Evolutionary conservation across 1,140 invertebrate species (phyloP).

Genomic region (Sitophilus oryzae): DNA sequence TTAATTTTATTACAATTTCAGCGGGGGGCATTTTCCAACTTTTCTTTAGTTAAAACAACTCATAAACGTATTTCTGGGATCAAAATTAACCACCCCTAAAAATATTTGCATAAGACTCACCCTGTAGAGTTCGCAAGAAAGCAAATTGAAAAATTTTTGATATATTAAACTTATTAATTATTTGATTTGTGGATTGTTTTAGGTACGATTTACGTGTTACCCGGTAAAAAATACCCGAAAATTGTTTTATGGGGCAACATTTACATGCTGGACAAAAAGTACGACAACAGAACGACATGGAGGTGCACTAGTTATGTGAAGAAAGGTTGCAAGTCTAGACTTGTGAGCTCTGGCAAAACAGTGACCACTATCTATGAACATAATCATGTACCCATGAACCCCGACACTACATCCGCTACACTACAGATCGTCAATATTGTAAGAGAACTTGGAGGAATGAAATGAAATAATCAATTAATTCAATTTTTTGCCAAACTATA

Average conservation of each 20-base stretch:
- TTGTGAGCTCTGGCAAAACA: slow-evolving; percentile 26
- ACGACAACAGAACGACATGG: slow-evolving; percentile 23
- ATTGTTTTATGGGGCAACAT: slow-evolving; percentile 27
- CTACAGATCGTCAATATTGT: slow-evolving; percentile 20
- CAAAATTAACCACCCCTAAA: no score
- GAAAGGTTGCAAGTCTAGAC: slow-evolving; percentile 28
- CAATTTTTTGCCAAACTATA: background rate
- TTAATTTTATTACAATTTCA: no score
- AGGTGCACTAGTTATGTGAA: slow-evolving; percentile 23
- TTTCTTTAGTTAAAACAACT: no score
- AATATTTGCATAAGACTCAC: no score
- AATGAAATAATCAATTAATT: background rate
- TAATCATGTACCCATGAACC: slow-evolving; percentile 25
- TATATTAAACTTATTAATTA: no score
- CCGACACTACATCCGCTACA: slow-evolving; percentile 2
- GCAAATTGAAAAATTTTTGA: no score
- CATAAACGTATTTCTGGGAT: no score
- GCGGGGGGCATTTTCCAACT: no score
- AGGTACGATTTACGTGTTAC: slow-evolving; percentile 28
- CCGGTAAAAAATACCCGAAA: slow-evolving; percentile 30
- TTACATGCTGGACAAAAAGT: slow-evolving; percentile 28
- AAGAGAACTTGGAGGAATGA: slow-evolving; percentile 3
- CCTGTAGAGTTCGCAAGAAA: no score
- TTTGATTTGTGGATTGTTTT: slow-evolving; percentile 1
- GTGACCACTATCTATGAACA: slow-evolving; percentile 26